Percentiles rank a stretch among this genome's conserved stretches.
Evolutionary conservation across 2,113 vertebrate species (phyloP).

Genomic region (Brachyhypopomus occidentalis): DNA sequence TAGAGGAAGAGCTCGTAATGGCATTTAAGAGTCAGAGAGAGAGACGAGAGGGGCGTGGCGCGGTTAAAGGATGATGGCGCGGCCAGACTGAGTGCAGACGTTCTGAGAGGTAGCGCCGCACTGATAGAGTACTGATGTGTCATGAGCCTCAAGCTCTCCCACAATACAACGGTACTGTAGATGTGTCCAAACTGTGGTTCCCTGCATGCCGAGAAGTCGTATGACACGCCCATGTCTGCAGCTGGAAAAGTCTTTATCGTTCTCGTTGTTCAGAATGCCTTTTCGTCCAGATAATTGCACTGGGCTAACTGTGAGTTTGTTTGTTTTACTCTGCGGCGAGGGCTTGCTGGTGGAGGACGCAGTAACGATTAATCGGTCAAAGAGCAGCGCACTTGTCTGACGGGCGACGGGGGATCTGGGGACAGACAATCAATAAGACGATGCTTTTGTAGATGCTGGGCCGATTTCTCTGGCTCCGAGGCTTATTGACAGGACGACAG

Average conservation of each 20-base stretch:
- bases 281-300: not conserved
- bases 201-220: not conserved
- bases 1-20: constrained; percentile 31
- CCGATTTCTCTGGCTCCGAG: constrained; percentile 15
- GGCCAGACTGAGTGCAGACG: not conserved
- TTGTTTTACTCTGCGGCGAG: not conserved
- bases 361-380: not conserved
- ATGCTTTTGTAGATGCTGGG: constrained; percentile 13
- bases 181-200: not conserved
- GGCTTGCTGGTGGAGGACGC: not conserved
- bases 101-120: not conserved
- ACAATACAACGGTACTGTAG: not conserved
- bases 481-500: not conserved
- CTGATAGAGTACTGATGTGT: constrained; percentile 15
- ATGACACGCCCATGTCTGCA: not conserved
- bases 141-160: not conserved
- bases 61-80: not conserved
- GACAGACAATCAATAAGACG: constrained; percentile 36
- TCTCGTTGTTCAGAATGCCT: not conserved
- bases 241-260: not conserved
- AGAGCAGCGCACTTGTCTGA: not conserved
- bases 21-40: constrained; percentile 26
- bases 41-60: constrained; percentile 4
- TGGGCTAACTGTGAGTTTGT: not conserved
- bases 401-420: not conserved